Base-by-base conservation (phyloP, 1,140 invertebrate species). In the Orchestia grillus region DNA sequence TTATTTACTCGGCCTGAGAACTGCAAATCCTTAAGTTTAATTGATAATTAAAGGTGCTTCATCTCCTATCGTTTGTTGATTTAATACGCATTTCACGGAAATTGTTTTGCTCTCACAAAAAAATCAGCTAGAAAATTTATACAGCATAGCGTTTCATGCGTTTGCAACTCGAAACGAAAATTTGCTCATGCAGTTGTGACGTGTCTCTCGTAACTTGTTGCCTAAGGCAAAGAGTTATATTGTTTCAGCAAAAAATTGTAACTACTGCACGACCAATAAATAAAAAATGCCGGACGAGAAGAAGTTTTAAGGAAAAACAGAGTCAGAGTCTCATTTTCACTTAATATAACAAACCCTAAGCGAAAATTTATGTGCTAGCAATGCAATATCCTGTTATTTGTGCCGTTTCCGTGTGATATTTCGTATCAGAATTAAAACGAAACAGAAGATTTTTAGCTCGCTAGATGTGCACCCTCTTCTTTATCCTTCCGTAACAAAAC, bases 391-490 rank as follows among this genome's bases (percentile, higher is more conserved):
- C 62, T 15, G 15, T 23, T 77, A 77, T 23, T 23, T 77, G 62
- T 77, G 3, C 62, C 11, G 28, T 77, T 77, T 28, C 28, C 11
- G 62, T 94, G 92, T 94, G 44, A 94, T 94, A 94, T 94, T 94
- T 44, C 92, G 92, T 94, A 94, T 94, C 92, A 94, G 44, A 94
- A n/a, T 40, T 45, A 44, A 94, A 94, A 28, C 43, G 36, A 94
- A 94, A 45, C 43, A 94, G 19, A 11, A 45, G 92, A 94, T 47
- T 45, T 47, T n/a, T n/a, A 45, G 41, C 11, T 44, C 44, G 0
- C 6, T 94, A 40, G 44, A 94, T 11, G 43, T 40, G 36, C 92
- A 40, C 36, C 44, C 44, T 42, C 88, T 90, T 77, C 88, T 94
- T 47, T 44, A 94, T 47, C 44, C 40, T 44, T 44, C 43, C 92